Evolutionary conservation across 2,888 invertebrate genomes (phyloP).

Genomic region (Diaperis boleti): DNA sequence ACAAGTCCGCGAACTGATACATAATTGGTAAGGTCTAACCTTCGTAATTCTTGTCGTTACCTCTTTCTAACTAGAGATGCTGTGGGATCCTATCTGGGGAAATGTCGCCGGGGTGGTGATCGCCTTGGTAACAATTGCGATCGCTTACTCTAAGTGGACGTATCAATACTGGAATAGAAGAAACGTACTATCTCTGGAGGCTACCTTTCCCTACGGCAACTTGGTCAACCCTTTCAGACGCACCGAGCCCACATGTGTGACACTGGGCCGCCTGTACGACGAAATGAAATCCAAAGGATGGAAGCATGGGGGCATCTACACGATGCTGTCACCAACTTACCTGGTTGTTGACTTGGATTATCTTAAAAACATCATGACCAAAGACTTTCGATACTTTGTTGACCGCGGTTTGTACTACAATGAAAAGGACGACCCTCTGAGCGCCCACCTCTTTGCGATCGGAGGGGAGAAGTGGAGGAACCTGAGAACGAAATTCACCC

Average conservation of each 20-base stretch:
- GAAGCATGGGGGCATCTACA: slow-evolving; percentile 37
- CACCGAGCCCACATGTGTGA: neutral
- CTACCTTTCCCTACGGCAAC: neutral
- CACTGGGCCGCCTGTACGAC: slow-evolving; percentile 18
- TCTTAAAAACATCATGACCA: slow-evolving; percentile 36
- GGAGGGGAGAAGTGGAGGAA: slow-evolving; percentile 25
- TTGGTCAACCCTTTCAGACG: slow-evolving; percentile 2
- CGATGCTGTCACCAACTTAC: slow-evolving; percentile 14
- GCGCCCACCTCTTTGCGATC: slow-evolving; percentile 17
- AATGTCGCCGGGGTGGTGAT: neutral
- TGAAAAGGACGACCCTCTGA: slow-evolving; percentile 30
- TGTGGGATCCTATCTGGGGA: no score
- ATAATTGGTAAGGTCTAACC: no score
- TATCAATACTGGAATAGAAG: slow-evolving; percentile 1
- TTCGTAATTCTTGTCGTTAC: no score
- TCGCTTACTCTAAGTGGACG: slow-evolving; percentile 3
- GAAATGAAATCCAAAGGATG: slow-evolving; percentile 16
- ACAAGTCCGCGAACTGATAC: no score
- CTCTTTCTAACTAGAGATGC: no score
- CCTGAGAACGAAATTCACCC: slow-evolving; percentile 25
- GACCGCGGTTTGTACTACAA: slow-evolving; percentile 36
- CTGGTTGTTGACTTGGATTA: slow-evolving; percentile 32
- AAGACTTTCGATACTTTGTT: slow-evolving; percentile 40
- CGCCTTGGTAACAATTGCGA: neutral
- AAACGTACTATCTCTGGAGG: neutral